These are phyloP conservation scores for Alouatta palliata DNA, from an alignment of 2,113 vertebrate genomes.

Conservation along the genomic window DNA sequence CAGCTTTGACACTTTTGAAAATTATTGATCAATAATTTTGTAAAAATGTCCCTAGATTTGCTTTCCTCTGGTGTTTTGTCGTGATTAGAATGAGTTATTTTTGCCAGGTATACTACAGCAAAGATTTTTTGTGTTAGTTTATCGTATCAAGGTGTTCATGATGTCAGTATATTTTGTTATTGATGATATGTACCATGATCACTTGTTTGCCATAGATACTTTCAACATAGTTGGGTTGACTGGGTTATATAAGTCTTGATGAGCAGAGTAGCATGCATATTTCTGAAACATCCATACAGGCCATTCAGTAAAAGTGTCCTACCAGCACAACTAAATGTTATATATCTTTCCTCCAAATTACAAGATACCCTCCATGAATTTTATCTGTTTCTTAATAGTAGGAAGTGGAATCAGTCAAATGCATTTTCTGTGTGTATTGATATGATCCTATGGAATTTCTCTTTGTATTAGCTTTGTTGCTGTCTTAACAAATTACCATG, in stretches of 20 bases:
- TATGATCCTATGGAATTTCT: not conserved
- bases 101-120: not conserved
- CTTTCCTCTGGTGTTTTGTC: not conserved
- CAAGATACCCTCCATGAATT: not conserved
- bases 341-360: not conserved
- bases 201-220: not conserved
- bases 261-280: not conserved
- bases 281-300: not conserved
- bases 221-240: not conserved
- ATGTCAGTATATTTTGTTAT: not conserved
- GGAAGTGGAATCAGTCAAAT: not conserved
- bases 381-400: not conserved
- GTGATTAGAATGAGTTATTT: not conserved
- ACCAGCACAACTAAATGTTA: not conserved
- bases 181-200: not conserved
- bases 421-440: not conserved
- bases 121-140: not conserved
- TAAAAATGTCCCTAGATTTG: not conserved
- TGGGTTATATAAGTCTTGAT: not conserved
- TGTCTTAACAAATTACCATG: not conserved
- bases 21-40: not conserved
- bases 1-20: not conserved
- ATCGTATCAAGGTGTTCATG: not conserved
- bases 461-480: not conserved
- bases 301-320: not conserved